Conservation (phyloP, 2,797 vertebrate species). For the Pseudochirops corinnae region DNA sequence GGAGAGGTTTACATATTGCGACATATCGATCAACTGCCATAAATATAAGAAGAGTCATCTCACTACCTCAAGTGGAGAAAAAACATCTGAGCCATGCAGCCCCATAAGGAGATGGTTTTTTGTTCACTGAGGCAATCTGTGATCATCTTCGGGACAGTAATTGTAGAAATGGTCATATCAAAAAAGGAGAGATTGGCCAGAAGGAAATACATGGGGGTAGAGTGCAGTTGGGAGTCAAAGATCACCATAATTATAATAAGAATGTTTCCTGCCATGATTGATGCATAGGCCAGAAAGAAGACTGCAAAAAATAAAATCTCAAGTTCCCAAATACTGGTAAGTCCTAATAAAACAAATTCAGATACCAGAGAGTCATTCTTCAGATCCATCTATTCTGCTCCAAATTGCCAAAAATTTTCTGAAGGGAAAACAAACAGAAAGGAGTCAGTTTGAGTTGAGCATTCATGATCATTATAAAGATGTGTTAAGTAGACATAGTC, state of each 20-base stretch:
- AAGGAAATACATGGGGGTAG: conserved; percentile 70
- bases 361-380: conserved; percentile 52
- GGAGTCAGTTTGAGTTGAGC: not conserved
- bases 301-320: conserved; percentile 62
- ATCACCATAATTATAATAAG: conserved; percentile 53
- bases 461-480: not conserved
- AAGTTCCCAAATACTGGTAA: conserved; percentile 35
- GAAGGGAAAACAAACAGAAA: not conserved
- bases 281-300: conserved; percentile 65
- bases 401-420: not conserved
- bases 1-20: conserved; percentile 73
- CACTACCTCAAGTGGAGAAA: conserved; percentile 69
- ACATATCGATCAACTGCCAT: conserved; percentile 73
- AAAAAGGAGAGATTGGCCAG: conserved; percentile 70
- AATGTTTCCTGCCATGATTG: conserved; percentile 61
- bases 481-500: not conserved
- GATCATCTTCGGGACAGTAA: conserved; percentile 69
- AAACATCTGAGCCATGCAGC: conserved; percentile 75
- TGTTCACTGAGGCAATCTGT: conserved; percentile 62
- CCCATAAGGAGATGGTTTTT: conserved; percentile 63
- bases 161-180: conserved; percentile 67
- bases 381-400: not conserved
- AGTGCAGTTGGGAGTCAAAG: conserved; percentile 50
- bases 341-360: conserved; percentile 60
- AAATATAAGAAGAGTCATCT: conserved; percentile 75